These are phyloP conservation scores for Barnardius zonarius DNA, from an alignment of 2,113 vertebrate genomes.

Conservation along the genomic window DNA sequence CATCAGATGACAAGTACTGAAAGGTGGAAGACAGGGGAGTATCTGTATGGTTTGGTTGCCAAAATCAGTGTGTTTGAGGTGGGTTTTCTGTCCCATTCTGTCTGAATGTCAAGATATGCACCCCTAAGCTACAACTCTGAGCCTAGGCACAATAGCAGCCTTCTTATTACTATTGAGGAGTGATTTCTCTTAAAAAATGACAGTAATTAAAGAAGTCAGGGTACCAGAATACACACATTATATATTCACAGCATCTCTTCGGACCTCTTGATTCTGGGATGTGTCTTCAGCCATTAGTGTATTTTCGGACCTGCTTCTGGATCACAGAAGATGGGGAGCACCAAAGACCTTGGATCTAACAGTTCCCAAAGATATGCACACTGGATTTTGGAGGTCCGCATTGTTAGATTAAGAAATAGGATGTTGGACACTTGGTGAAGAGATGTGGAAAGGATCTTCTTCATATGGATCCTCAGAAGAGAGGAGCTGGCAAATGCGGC, in stretches of 20 bases:
- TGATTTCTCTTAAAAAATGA: neutral
- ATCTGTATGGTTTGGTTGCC: neutral
- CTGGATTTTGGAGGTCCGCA: rapidly evolving
- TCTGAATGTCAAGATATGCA: neutral
- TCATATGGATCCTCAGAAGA: neutral
- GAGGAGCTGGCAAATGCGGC: neutral
- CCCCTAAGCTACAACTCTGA: neutral
- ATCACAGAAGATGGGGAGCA: neutral
- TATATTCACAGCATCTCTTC: neutral
- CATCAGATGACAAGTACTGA: neutral
- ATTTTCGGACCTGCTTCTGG: neutral
- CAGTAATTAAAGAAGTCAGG: neutral
- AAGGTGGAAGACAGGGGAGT: neutral
- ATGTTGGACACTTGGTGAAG: rapidly evolving
- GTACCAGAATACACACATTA: rapidly evolving
- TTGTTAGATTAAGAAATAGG: neutral
- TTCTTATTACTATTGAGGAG: neutral
- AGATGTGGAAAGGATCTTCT: neutral
- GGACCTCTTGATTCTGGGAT: rapidly evolving
- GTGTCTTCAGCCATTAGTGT: neutral
- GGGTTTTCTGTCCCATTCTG: neutral
- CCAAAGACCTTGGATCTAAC: no score
- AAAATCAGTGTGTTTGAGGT: neutral
- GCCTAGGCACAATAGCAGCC: neutral
- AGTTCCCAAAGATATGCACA: neutral